Base-by-base conservation (phyloP, 2,888 invertebrate species). In the Holacanthella duospinosa region DNA sequence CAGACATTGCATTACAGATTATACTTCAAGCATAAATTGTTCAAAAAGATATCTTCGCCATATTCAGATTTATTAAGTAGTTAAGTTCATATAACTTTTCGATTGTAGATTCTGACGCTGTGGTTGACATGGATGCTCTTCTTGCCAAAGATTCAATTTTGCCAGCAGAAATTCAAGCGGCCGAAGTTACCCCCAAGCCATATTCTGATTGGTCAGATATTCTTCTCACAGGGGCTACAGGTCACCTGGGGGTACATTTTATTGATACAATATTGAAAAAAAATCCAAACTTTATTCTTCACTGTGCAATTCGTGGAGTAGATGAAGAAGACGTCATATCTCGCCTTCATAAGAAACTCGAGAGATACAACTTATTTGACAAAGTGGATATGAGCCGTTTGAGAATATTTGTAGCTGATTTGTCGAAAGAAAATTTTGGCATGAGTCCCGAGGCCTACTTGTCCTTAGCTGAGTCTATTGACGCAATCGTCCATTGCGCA, bases 191-290 rank as follows among this genome's bases (percentile, higher is more conserved):
- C 6, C 36, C 36, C 16, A 9, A 16, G 9, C 6, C 9, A n/a
- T n/a, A 6, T 6, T 24, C 54, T 25, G 54, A 24, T 6, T 53
- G 28, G 9, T 3, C 28, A 24, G n/a, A 27, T 21, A 59, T 70
- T 24, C 53, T 70, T 9, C 43, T 70, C 3, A 70, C 70, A 1
- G 70, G 70, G 1, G 68, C 60, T 1, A 70, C 70, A 24, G 70
- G 70, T 43, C 66, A 66, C 26, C 26, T 70, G 29, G 70, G 67
- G 2, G 61, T 66, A 0, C 64, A 67, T 29, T 54, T 70, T 53
- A 56, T 70, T 4, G 53, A 64, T 19, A 66, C 68, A 44, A 21
- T 70, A 12, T 64, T 60, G 0, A 59, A 63, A 43, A 24, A 55
- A 19, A 60, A 36, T 36, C 36, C 53, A 1, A 36, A 67, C 19